Base-by-base conservation (phyloP, 2,888 invertebrate species). In the Plebejus anna region DNA sequence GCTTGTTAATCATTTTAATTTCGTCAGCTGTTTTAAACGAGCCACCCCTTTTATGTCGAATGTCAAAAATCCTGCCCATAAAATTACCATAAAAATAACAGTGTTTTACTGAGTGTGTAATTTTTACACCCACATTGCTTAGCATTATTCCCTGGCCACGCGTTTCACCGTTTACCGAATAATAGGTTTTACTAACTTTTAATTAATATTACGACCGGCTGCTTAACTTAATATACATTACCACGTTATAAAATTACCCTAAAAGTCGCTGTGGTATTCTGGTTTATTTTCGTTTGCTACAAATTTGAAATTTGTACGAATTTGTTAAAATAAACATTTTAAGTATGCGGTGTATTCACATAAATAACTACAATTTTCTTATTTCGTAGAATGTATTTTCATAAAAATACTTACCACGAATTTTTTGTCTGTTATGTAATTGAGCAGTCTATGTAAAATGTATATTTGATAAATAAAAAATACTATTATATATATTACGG, bases 31-130 rank as follows among this genome's bases (percentile, higher is more conserved):
- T 66, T 66, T 66, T 66, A 66, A 13, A 36, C 32, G 32, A 66
- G 66, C 66, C 16, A 32, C 66, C 66, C 32, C 66, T 71, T 71
- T 71, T 71, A 71, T 71, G 71, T 70, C n/a, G 13, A 70, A 70
- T 70, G 38, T 71, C 42, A 22, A 71, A 71, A 71, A 71, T 38
- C 71, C 71, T 71, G 71, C 9, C 22, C 38, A 71, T 71, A 71
- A 71, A 71, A 71, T 36, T 71, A 42, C 38, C 70, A 28, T 42
- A 71, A 71, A 42, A 71, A 71, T 71, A 42, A 71, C 71, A 71
- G 38, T 16, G n/a, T 71, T 42, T 28, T 38, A 42, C 42, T 42
- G 42, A 71, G 42, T 22, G 71, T 71, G 71, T 71, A 71, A 71
- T 71, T 71, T 71, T 71, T 4, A 71, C 32, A 38, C 42, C 38